Evolutionary conservation across 2,797 vertebrate species (phyloP).

Genomic region (Thamnophis elegans): DNA sequence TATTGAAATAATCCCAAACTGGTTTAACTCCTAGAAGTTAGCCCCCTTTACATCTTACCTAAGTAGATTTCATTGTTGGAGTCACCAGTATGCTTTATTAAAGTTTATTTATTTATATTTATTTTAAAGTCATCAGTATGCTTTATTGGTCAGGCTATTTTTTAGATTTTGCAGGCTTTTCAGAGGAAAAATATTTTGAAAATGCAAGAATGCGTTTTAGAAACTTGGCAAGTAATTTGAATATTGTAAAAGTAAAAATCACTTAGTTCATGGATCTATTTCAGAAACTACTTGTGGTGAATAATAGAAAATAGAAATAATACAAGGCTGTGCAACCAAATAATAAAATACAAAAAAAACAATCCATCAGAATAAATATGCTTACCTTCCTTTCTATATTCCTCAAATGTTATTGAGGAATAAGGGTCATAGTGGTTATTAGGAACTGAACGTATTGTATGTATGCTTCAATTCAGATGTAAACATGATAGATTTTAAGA

Average conservation of each 20-base stretch:
- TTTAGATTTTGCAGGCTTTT: neutral
- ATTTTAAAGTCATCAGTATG: neutral
- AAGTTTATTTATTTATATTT: too few relatives aligned
- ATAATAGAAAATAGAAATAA: neutral
- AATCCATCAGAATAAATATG: neutral
- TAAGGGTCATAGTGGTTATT: neutral
- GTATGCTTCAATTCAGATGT: neutral
- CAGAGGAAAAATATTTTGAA: neutral
- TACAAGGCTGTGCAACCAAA: neutral
- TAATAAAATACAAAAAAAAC: neutral
- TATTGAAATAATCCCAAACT: neutral
- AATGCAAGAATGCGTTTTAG: neutral
- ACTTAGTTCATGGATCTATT: neutral
- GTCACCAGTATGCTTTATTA: neutral
- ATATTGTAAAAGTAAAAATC: neutral
- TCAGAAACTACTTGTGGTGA: neutral
- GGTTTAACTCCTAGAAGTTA: neutral
- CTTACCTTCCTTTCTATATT: neutral
- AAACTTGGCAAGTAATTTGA: neutral
- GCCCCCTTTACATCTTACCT: neutral
- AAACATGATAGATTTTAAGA: neutral
- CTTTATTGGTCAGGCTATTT: neutral
- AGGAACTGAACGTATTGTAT: neutral
- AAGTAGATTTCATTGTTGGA: neutral
- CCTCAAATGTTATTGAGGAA: neutral